Conservation (phyloP, 1,140 invertebrate genomes). For the Drosophila aff. region DNA sequence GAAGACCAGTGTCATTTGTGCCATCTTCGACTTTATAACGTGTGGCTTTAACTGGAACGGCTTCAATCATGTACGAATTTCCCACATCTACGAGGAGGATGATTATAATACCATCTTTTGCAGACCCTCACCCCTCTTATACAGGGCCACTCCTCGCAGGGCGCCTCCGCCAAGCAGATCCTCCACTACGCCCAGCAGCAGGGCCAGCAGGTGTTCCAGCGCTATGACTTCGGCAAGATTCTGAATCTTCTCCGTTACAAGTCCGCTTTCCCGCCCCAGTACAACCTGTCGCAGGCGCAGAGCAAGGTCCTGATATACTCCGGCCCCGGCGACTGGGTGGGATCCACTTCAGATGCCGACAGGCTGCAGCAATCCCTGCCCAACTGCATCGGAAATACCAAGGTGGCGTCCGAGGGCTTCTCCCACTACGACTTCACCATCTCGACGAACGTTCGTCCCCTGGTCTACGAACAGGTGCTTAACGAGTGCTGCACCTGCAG, state of each 20-base stretch:
- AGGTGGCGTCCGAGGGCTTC: conserved; percentile 5
- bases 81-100: background rate
- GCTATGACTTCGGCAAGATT: conserved; percentile 18
- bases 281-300: conserved; percentile 33
- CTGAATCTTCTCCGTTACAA: conserved; percentile 18
- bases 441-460: conserved; percentile 18
- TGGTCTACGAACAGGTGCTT: conserved; percentile 30
- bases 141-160: conserved; percentile 48
- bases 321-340: conserved; percentile 40
- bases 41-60: conserved; percentile 54
- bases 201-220: conserved; percentile 1
- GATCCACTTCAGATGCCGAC: background rate
- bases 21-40: conserved; percentile 46
- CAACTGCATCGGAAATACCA: conserved; percentile 30
- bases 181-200: conserved; percentile 47
- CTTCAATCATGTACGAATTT: conserved; percentile 38
- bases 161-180: conserved; percentile 36
- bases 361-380: conserved; percentile 13
- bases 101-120: background rate
- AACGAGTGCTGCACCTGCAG: background rate
- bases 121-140: conserved; percentile 46
- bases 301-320: conserved; percentile 36
- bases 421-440: conserved; percentile 52
- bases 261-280: background rate
- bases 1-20: conserved; percentile 38